Percentiles rank a stretch among this genome's conserved stretches.
Conservation (phyloP, 2,113 vertebrate species). For the Acinonyx jubatus region DNA sequence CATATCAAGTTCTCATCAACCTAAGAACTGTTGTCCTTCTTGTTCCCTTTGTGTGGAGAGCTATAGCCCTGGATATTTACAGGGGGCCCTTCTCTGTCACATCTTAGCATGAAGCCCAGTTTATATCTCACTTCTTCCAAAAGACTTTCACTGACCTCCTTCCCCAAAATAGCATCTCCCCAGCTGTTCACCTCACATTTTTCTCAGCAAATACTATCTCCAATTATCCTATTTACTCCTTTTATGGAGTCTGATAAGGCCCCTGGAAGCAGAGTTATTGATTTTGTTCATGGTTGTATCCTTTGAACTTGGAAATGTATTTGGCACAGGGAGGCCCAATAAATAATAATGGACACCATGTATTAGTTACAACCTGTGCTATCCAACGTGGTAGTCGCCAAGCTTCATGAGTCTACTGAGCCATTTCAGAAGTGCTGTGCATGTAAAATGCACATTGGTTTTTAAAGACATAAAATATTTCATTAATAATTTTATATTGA, state of each 20-base stretch:
- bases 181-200: background rate
- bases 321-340: background rate
- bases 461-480: no score
- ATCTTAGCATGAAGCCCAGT: background rate
- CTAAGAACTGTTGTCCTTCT: background rate
- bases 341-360: background rate
- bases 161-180: background rate
- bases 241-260: background rate
- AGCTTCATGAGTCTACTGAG: no score
- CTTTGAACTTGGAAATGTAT: background rate
- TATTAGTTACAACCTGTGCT: no score
- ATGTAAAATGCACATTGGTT: no score
- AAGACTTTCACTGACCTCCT: background rate
- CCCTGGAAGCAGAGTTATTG: background rate
- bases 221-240: background rate
- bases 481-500: no score
- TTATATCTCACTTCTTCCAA: background rate
- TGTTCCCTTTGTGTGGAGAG: background rate
- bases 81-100: background rate
- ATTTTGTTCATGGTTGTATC: background rate
- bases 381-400: no score
- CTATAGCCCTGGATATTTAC: background rate
- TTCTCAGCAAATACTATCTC: background rate
- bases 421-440: no score
- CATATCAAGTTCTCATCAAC: background rate